Evolutionary conservation across 2,888 invertebrate species (phyloP).

Genomic region (Ommatoiulus sabulosus): DNA sequence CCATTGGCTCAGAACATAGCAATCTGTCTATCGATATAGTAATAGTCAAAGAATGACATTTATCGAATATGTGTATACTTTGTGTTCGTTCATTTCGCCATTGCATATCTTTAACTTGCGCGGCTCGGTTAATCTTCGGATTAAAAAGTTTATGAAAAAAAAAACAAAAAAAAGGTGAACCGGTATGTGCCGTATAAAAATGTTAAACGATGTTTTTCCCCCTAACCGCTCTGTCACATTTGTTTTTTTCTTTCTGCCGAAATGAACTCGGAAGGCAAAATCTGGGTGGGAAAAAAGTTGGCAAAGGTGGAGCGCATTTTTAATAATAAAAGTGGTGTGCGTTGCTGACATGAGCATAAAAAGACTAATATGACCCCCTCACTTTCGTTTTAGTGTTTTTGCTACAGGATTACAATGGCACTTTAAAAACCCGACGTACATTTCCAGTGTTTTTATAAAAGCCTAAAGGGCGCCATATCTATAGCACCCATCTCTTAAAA

Average conservation of each 20-base stretch:
- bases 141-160: background rate
- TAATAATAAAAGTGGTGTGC: slow-evolving; percentile 40
- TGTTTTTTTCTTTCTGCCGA: background rate
- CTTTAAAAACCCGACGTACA: background rate
- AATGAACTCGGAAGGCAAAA: slow-evolving; percentile 22
- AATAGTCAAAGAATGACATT: no score
- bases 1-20: no score
- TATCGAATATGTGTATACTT: no score
- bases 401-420: slow-evolving; percentile 3
- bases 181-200: background rate
- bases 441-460: background rate
- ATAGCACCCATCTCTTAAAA: slow-evolving; percentile 35
- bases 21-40: no score
- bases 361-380: background rate
- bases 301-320: slow-evolving; percentile 35
- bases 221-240: background rate
- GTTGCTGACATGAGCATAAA: slow-evolving; percentile 2
- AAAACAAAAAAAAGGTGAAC: background rate
- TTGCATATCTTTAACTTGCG: background rate
- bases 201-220: slow-evolving; percentile 31
- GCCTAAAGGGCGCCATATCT: slow-evolving; percentile 5
- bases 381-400: slow-evolving; percentile 10
- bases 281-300: background rate
- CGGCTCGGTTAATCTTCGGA: background rate
- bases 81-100: background rate